A percentile compares a stretch with the other conserved stretches of the same genome.
These are phyloP conservation scores for Dreissena rostriformis DNA, from an alignment of 1,140 invertebrate genomes.

Conservation along the genomic window DNA sequence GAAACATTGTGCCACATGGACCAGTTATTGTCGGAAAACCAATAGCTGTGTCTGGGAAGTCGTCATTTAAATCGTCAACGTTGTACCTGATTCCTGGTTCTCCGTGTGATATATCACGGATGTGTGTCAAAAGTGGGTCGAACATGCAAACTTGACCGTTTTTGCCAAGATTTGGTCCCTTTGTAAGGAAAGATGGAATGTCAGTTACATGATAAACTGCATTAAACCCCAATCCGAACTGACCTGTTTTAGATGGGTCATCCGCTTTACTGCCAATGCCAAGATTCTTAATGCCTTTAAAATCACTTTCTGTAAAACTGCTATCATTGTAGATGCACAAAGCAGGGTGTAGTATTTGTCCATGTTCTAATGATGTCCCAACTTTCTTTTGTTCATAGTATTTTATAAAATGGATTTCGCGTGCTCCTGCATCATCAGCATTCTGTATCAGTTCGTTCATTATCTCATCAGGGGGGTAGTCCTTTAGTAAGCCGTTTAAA, in stretches of 20 bases:
- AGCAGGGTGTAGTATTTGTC: conserved; percentile 69
- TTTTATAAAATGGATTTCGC: conserved; percentile 73
- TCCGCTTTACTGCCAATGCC: conserved; percentile 69
- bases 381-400: conserved; percentile 54
- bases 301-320: conserved; percentile 71
- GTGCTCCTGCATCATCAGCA: conserved; percentile 78
- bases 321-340: conserved; percentile 75
- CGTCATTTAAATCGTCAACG: conserved; percentile 37
- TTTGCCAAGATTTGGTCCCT: conserved; percentile 58
- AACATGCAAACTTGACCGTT: conserved; percentile 69
- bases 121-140: conserved; percentile 72
- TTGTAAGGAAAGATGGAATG: conserved; percentile 71
- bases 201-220: conserved; percentile 77
- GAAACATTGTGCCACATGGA: conserved; percentile 59
- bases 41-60: conserved; percentile 64
- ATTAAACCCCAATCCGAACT: conserved; percentile 77
- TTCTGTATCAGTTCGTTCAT: conserved; percentile 81
- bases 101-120: conserved; percentile 54
- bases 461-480: conserved; percentile 72
- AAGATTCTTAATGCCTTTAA: conserved; percentile 73
- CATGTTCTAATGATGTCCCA: conserved; percentile 61
- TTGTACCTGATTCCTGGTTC: conserved; percentile 64
- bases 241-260: conserved; percentile 69
- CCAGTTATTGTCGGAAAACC: conserved; percentile 53
- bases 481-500: conserved; percentile 67